Evolutionary conservation across 2,888 invertebrate genomes (phyloP), one percentile per base, ranked within the genome.

Genomic region (Anarsia innoxiella): DNA sequence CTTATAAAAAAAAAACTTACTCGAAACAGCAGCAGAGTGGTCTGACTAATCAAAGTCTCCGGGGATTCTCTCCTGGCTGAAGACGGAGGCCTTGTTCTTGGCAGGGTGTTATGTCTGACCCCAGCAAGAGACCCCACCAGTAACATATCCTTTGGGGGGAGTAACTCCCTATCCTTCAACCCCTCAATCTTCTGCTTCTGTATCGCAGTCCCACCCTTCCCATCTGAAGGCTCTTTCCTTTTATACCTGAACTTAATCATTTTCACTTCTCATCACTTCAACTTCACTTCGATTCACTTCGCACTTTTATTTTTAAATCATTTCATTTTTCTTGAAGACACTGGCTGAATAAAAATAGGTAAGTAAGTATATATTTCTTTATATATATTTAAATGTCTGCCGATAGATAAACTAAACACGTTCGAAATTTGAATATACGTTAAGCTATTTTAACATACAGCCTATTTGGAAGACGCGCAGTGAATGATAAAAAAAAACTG

Each of bases 191-290:
- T 84, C 66, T 77, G 78, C 63, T 83, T 83, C 64, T 82, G 83
- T 42, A 80, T 72, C 40, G 72, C 68, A 14, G 73, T 68, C 23
- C 73, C 73, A 6, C 59, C 67, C 48, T 71, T 72, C 19, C 66
- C 67, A 62, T 69, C 73, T 59, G 48, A 73, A 42, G 66, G 58
- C 62, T 89, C 89, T 66, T 89, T 89, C 47, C 88, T 87, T 58
- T 89, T 89, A 53, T 89, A 89, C 45, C 89, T 87, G 77, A 89
- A 89, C 75, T 89, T 89, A 48, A 89, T 89, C 89, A 89, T 89
- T 73, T 60, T 35, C 10, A n/a, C 32, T 23, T 25, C 4, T 23
- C 6, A 14, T 25, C 11, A 25, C 11, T 14, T 26, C 78, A 77
- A 79, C 52, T n/a, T n/a, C n/a, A n/a, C n/a, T n/a, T n/a, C n/a